Percentiles rank a stretch among this genome's conserved stretches.
phyloP scores from a whole-genome alignment of 2,797 vertebrate species.

The Taeniopygia guttata region DNA sequence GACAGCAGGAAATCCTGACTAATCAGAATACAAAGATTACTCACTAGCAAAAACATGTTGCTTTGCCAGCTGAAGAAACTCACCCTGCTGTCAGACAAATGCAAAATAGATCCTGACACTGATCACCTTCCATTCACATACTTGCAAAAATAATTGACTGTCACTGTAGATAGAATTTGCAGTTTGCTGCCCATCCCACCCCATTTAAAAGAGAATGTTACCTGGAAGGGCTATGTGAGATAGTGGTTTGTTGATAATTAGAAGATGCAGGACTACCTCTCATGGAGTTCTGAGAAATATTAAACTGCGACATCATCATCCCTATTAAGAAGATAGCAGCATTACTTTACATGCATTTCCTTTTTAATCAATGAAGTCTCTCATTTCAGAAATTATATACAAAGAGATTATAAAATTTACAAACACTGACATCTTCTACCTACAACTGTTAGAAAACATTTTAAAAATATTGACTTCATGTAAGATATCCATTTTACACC shows the following conservation, averaged over 20 bases:
- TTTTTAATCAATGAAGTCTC: not conserved
- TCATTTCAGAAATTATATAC: not conserved
- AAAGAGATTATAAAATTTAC: not conserved
- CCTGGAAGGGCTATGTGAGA: conserved; percentile 95
- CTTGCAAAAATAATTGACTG: not conserved
- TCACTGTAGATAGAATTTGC: not conserved
- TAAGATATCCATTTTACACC: not conserved
- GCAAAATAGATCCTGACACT: not conserved
- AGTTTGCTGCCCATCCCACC: not conserved
- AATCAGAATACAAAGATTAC: not conserved
- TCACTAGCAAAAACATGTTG: not conserved
- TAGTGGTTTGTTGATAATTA: conserved; percentile 94
- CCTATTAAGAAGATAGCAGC: conserved; percentile 70
- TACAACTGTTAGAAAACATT: not conserved
- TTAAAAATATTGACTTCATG: not conserved
- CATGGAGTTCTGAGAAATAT: conserved; percentile 95
- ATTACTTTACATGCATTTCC: not conserved
- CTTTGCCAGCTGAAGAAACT: not conserved
- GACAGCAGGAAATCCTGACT: not conserved
- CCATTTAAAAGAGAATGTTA: conserved; percentile 63
- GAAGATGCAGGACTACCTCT: conserved; percentile 93
- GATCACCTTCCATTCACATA: not conserved
- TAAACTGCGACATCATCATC: conserved; percentile 94
- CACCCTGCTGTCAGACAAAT: not conserved
- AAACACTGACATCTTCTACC: not conserved